Evolutionary conservation across 2,888 invertebrate genomes (phyloP).

Genomic region (Lepetodrilus schrolli): DNA sequence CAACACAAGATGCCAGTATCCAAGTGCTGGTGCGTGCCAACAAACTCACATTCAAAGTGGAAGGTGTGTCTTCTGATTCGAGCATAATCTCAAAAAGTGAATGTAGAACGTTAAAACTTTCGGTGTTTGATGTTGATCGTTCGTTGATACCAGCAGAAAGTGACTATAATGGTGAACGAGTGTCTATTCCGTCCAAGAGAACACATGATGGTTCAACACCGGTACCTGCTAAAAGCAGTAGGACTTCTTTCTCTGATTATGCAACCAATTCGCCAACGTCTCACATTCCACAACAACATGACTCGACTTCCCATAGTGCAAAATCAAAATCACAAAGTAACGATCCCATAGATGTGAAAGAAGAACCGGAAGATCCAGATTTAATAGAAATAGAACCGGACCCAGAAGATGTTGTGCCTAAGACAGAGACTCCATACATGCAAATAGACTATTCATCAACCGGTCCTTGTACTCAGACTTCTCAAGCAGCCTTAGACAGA

Average conservation of each 20-base stretch:
- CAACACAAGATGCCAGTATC: conserved; percentile 13
- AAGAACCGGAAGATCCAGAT: conserved; percentile 25
- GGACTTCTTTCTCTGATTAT: neutral
- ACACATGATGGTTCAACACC: too few species aligned
- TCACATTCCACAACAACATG: neutral
- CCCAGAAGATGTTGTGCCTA: conserved; percentile 8
- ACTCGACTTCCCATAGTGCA: too few species aligned
- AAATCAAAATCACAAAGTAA: conserved; percentile 5
- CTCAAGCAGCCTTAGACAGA: conserved; percentile 12
- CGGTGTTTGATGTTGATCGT: conserved; percentile 5
- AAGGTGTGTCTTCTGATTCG: conserved; percentile 1
- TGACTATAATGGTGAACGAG: neutral
- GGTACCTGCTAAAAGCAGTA: neutral
- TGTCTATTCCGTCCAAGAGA: neutral
- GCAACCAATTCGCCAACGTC: neutral
- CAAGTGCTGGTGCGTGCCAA: neutral
- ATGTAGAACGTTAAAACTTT: conserved; percentile 14
- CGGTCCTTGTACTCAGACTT: conserved; percentile 3
- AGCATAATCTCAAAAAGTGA: conserved; percentile 19
- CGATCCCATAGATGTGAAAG: neutral
- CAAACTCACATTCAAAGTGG: conserved; percentile 17
- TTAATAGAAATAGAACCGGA: conserved; percentile 12
- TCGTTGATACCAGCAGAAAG: neutral
- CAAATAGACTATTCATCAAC: conserved; percentile 19
- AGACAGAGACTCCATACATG: conserved; percentile 25